These are phyloP conservation scores for Brachionus koreanus DNA, from an alignment of 1,140 invertebrate species.

Conservation along the genomic window DNA sequence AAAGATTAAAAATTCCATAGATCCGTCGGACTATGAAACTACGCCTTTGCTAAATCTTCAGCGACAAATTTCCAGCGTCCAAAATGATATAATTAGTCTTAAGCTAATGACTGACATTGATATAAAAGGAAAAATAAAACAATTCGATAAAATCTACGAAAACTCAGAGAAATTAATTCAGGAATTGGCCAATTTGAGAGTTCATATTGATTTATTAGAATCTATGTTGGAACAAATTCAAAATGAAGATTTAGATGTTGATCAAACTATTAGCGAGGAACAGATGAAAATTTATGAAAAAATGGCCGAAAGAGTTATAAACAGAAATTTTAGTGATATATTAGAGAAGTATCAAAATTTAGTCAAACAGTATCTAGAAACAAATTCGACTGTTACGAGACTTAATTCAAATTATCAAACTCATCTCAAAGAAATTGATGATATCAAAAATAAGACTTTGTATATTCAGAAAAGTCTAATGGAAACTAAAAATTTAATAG, in stretches of 20 bases:
- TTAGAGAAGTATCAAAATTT: conserved; percentile 9
- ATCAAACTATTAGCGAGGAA: background rate
- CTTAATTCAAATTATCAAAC: background rate
- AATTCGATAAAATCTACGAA: background rate
- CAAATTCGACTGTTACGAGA: background rate
- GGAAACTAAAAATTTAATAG: conserved; percentile 15
- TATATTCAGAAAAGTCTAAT: conserved; percentile 41
- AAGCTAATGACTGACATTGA: conserved; percentile 20
- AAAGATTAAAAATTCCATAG: background rate
- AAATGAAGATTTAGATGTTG: background rate
- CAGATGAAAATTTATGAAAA: background rate
- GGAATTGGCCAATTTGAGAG: conserved; percentile 1
- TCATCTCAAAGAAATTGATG: background rate
- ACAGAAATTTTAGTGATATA: background rate
- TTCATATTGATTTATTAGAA: conserved; percentile 13
- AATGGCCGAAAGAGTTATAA: background rate
- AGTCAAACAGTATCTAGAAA: background rate
- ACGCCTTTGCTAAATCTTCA: conserved; percentile 19
- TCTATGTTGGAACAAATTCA: background rate
- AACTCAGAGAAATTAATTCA: conserved; percentile 24
- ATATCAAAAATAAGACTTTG: conserved; percentile 14
- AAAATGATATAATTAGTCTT: conserved; percentile 17
- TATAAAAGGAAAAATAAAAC: conserved; percentile 12
- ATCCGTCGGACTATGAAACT: background rate
- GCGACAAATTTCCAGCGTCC: conserved; percentile 12